Evolutionary conservation across 2,888 invertebrate species (phyloP).

Genomic region (Agrilus cyanescens): DNA sequence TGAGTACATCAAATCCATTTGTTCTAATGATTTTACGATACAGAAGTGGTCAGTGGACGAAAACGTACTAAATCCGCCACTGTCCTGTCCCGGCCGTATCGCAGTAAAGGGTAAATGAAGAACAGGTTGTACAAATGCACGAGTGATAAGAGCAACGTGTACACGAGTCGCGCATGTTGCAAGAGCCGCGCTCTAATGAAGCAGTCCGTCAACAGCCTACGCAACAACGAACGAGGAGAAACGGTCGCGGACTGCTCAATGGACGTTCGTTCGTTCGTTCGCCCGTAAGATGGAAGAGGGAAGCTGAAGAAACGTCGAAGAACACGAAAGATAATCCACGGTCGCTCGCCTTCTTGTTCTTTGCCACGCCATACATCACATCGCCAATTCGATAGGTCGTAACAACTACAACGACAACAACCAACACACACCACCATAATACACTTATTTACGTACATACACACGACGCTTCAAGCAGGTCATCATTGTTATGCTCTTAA

Average conservation of each 20-base stretch:
- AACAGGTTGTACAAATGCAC: constrained; percentile 31
- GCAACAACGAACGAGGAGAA: constrained; percentile 13
- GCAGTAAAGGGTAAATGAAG: constrained; percentile 15
- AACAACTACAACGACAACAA: constrained; percentile 9
- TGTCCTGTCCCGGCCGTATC: too few relatives aligned
- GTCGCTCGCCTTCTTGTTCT: constrained; percentile 5
- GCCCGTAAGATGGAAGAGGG: too few relatives aligned
- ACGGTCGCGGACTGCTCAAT: constrained; percentile 7
- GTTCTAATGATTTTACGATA: too few relatives aligned
- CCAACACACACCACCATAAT: constrained; percentile 13
- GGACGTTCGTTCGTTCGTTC: constrained; percentile 1
- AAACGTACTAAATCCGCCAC: too few relatives aligned
- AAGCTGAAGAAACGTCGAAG: too few relatives aligned
- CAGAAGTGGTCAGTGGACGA: too few relatives aligned
- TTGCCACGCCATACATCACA: constrained; percentile 24
- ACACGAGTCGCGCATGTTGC: constrained; percentile 34
- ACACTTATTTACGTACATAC: neutral
- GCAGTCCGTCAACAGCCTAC: constrained; percentile 35
- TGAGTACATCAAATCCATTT: too few relatives aligned
- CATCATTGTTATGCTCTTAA: too few relatives aligned
- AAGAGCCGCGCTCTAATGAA: constrained; percentile 32
- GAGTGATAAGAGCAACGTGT: constrained; percentile 30
- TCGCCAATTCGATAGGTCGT: constrained; percentile 19
- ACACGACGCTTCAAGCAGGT: neutral
- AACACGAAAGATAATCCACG: too few relatives aligned